Evolutionary conservation across 2,888 invertebrate species (phyloP), one percentile per base, ranked within the genome.

Genomic region (Pollenia labialis): DNA sequence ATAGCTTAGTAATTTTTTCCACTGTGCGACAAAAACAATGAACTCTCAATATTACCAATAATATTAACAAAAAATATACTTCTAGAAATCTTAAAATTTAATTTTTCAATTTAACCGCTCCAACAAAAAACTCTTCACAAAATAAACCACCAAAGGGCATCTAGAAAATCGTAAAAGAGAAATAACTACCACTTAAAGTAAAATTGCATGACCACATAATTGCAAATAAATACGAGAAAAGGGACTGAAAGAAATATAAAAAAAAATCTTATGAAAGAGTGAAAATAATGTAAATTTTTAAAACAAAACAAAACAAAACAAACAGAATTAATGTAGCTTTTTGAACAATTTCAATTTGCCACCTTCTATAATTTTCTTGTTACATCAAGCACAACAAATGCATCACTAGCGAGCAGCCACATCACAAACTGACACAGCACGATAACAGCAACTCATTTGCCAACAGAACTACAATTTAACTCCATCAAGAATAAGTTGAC

Each of bases 201-300:
- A 60, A 56, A 46, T 56, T 54, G 64, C 46, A 40, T 56, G 54
- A 69, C 54, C 56, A 64, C 18, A 46, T 81, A 72, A 66, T 56
- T 72, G 52, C 40, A 68, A 50, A 32, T 50, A 50, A 48, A 40
- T 50, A 1, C 32, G n/a, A 50, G 18, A 58, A 77, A 42, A 8
- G 8, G 46, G 46, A 44, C n/a, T 9, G 4, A 46, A 64, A 42
- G 4, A 10, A 42, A 60, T 23, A 23, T 1, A n/a, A 40, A 4
- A 40, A 8, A 40, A 50, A 62, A 50, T 40, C 42, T 42, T 11
- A 50, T 75, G 32, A 46, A 58, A 32, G n/a, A 14, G 10, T n/a
- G 42, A 23, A 14, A 60, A 48, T 60, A 50, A 23, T 52, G 16
- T 18, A 52, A 42, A 75, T 52, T 9, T 42, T 1, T 3, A 40